Evolutionary conservation across 2,888 invertebrate species (phyloP).

Genomic region (Lasioglossum morio): DNA sequence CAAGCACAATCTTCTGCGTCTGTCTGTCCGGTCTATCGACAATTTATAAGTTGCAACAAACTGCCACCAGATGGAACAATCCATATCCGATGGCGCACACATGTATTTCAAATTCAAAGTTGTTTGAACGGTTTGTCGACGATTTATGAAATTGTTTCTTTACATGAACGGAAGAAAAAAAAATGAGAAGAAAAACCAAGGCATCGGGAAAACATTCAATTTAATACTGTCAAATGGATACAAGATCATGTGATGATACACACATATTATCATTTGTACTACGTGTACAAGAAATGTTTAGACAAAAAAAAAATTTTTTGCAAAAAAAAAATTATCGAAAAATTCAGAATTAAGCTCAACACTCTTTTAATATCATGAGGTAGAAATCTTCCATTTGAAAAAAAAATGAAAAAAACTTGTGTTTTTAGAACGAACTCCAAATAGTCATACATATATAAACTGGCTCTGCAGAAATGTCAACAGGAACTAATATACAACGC

Average conservation of each 20-base stretch:
- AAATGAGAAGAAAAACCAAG: neutral
- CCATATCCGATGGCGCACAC: neutral
- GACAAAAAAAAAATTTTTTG: neutral
- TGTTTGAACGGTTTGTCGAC: neutral
- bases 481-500: neutral
- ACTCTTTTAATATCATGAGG: neutral
- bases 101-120: neutral
- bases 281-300: neutral
- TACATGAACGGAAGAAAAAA: neutral
- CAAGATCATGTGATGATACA: neutral
- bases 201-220: neutral
- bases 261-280: neutral
- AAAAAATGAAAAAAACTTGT: neutral
- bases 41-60: neutral
- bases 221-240: slow-evolving; percentile 5
- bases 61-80: slow-evolving; percentile 2
- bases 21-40: no score
- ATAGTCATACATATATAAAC: neutral
- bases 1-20: neutral
- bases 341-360: neutral
- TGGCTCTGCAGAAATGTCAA: neutral
- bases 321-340: neutral
- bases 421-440: no score
- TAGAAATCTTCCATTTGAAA: neutral
- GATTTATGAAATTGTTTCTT: neutral